Base-by-base conservation (phyloP, 2,113 vertebrate genomes). In the Nematolebias whitei region DNA sequence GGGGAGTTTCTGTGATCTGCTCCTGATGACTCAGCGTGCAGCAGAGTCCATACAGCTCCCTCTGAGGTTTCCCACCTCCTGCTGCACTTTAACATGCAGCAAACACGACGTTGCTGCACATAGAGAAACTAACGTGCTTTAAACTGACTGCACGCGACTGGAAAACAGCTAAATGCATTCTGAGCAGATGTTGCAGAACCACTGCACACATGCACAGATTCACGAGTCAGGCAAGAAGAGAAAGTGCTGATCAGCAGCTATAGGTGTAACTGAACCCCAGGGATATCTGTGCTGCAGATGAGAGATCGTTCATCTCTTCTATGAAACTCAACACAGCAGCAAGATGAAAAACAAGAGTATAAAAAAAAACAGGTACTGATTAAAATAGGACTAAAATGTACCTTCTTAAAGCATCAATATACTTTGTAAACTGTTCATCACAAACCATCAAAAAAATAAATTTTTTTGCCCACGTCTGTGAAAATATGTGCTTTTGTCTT, bases 21-120 rank as follows among this genome's bases (percentile, higher is more conserved):
- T 76, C 82, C 55, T 35, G 80, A 85, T 87, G 85, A 89, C 70
- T 89, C 87, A 87, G 87, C 78, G 56, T 80, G 77, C 82, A 71
- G 79, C 56, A 83, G 22, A 80, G 48, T 50, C 44, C 65, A 53
- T 62, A 65, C 71, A 65, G 68, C 68, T 60, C 47, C 68, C 38
- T 29, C 41, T 74, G 53, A 65, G 62, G 47, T 23, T 18, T 54
- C 26, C 35, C 67, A 59, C 56, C 61, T 62, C 60, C 41, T 47
- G 22, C 51, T 48, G 71, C 49, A 1, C 49, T 75, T 24, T 45
- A 67, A 61, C 55, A 54, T 50, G 26, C 41, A n/a, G n/a, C n/a
- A n/a, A n/a, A n/a, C n/a, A n/a, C n/a, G 65, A 18, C 50, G 52
- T 52, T 80, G 68, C 80, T 84, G 79, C 64, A 79, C 64, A 47